Conservation (phyloP, 2,888 invertebrate genomes). For the Nomada fabriciana region DNA sequence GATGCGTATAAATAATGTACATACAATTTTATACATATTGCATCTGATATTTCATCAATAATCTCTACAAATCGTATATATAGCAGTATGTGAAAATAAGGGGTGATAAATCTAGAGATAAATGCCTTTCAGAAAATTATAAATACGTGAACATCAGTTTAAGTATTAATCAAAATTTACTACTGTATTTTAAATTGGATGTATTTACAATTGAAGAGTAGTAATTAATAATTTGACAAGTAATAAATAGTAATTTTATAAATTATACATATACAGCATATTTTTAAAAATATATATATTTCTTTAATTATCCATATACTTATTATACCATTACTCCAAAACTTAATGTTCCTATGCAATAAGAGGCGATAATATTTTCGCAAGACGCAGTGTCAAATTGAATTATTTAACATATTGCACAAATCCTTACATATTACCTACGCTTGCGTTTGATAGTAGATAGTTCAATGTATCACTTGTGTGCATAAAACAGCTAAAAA, state of each 20-base stretch:
- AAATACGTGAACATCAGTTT: no score
- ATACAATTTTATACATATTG: conserved; percentile 22
- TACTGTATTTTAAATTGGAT: background rate
- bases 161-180: background rate
- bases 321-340: conserved; percentile 4
- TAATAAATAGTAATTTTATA: conserved; percentile 3
- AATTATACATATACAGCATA: conserved; percentile 13
- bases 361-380: conserved; percentile 5
- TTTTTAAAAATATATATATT: conserved; percentile 21
- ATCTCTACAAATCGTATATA: background rate
- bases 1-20: conserved; percentile 38
- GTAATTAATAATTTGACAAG: background rate
- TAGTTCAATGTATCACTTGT: background rate
- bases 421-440: background rate
- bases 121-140: no score
- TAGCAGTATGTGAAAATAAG: no score
- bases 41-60: background rate
- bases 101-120: no score
- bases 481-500: background rate
- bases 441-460: background rate
- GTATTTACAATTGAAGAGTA: conserved; percentile 10
- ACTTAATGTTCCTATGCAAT: background rate
- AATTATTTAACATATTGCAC: conserved; percentile 1
- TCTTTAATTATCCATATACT: background rate
- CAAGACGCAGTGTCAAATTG: background rate